Base-by-base conservation (phyloP, 1,140 invertebrate species). In the Antheraea pernyi region DNA sequence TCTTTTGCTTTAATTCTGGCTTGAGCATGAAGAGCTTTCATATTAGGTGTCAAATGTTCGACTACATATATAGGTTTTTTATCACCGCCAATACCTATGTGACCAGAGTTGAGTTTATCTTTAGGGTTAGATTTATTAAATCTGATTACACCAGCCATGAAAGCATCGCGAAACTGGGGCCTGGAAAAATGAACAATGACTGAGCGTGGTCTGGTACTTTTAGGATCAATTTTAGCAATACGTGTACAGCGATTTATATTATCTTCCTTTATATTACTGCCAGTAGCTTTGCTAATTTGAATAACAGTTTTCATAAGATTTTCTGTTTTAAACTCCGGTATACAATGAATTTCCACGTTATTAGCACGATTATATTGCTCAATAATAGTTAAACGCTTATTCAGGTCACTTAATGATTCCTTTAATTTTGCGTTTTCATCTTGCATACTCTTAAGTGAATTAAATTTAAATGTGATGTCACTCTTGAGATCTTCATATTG, bases 61-160 rank as follows among this genome's bases (percentile, higher is more conserved):
- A 18, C 7, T 11, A 63, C 61, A 16, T 37, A 63, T 7, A 63
- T 67, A 18, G 59, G 58, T 67, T 8, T 67, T 36, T 63, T 63
- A 13, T 63, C 30, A 4, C 61, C 19, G 7, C 10, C 9, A 36
- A 63, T 36, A 37, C 61, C 61, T 7, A 63, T 22, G 13, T 63
- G 19, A 8, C 4, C 7, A 22, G 37, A 22, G 11, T 36, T 53
- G 22, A 58, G 11, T 42, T 53, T 48, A 19, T 48, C 16, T 8
- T 4, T 18, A 3, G 46, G 10, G 7, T 63, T 63, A n/a, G 13
- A 0, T 37, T 63, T 63, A 16, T 63, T 63, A 37, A 13, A 63
- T 63, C 36, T 63, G 7, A 63, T 30, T n/a, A 36, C 22, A 7
- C 22, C 19, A n/a, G 30, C 30, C 10, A 36, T 42, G 61, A 63